Evolutionary conservation across 2,888 invertebrate species (phyloP), one percentile per base, ranked within the genome.

Genomic region (Lagria hirta): DNA sequence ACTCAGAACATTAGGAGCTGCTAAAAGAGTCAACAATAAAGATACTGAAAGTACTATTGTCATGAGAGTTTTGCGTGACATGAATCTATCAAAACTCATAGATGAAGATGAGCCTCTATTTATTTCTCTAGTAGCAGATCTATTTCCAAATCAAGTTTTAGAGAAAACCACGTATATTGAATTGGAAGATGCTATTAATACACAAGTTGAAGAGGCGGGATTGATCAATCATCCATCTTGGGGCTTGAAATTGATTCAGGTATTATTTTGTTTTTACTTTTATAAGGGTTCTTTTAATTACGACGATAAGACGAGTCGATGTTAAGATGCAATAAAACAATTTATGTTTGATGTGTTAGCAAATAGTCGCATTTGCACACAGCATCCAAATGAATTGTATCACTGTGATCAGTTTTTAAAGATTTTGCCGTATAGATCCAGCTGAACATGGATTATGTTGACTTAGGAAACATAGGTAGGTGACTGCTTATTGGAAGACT

Each of bases 91-190:
- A 2, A 97, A 97, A 72, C 75, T 97, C 33, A 96, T 95, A 55
- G 96, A 97, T 65, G 96, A 97, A 70, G 97, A 97, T 67, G 97
- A 97, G 65, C 96, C 97, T 0, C 77, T 97, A n/a, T 97, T 97
- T 68, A 90, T 95, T 73, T 96, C 96, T 0, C 74, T 97, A 23
- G 94, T 97, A 13, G 88, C 94, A 17, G 97, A 97, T 75, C 74
- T 97, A 58, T 97, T 97, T 72, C 97, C 97, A 1, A 96, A 94
- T 71, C 93, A 96, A 75, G 81, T 83, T 0, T 76, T 96, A 35
- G 96, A 96, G 70, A 95, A 95, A 72, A 94, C 95, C 5, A 79
- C 81, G 13, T 95, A 97, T 66, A 85, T 85, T 0, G 89, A 93
- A 54, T 74, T 97, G 34, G 95, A 96, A 70, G 82, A 85, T 4